These are phyloP conservation scores for Drosophila kanapiae DNA, from an alignment of 1,140 invertebrate genomes.

Conservation along the genomic window DNA sequence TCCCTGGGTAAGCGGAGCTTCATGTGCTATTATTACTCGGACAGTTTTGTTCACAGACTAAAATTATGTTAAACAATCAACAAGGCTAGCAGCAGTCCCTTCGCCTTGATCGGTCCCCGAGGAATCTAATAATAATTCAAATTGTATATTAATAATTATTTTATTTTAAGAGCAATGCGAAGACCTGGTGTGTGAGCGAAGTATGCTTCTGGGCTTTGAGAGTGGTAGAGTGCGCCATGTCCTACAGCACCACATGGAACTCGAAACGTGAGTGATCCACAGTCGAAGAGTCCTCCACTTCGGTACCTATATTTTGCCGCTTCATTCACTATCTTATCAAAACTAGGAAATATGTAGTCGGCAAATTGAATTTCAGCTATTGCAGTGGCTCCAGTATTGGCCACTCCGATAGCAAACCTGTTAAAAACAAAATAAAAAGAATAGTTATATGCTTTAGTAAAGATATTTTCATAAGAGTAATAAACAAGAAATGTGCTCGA, in stretches of 20 bases:
- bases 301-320: conserved; percentile 98
- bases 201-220: conserved; percentile 98
- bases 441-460: not conserved
- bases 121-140: conserved; percentile 86
- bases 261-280: conserved; percentile 96
- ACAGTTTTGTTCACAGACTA: conserved; percentile 98
- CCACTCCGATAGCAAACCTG: conserved; percentile 97
- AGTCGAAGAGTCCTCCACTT: conserved; percentile 95
- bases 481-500: not conserved
- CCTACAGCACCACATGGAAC: conserved; percentile 95
- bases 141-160: not conserved
- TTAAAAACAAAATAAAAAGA: not conserved
- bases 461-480: not conserved
- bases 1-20: conserved; percentile 97
- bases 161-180: conserved; percentile 85
- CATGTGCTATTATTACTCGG: conserved; percentile 95
- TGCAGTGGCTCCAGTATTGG: conserved; percentile 94
- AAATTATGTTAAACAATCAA: conserved; percentile 77
- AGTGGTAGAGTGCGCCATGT: conserved; percentile 99
- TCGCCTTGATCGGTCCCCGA: conserved; percentile 97
- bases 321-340: conserved; percentile 97
- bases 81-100: conserved; percentile 97
- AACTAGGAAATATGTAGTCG: conserved; percentile 99
- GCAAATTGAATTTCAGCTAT: conserved; percentile 99
- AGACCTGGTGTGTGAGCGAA: conserved; percentile 98